Evolutionary conservation across 2,797 vertebrate species (phyloP).

Genomic region (Syndactyla subalaris): DNA sequence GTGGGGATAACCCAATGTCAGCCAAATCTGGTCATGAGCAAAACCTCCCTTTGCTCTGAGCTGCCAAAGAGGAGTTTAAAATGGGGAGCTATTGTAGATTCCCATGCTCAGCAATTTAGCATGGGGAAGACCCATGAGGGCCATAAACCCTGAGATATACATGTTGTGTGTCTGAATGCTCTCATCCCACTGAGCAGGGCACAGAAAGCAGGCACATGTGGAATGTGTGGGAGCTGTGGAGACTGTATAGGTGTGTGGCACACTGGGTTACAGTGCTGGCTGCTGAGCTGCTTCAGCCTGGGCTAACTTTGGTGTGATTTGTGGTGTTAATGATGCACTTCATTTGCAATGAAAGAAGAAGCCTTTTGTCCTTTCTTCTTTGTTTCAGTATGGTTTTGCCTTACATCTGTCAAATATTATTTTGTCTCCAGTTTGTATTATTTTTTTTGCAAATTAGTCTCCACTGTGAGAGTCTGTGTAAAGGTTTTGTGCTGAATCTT

Average conservation of each 20-base stretch:
- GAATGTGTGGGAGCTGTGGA: neutral
- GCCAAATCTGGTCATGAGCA: neutral
- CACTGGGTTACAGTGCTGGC: neutral
- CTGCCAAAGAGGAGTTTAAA: neutral
- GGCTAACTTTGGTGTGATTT: neutral
- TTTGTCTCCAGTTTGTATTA: constrained; percentile 31
- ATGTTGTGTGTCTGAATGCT: neutral
- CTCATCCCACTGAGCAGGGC: neutral
- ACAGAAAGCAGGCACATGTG: neutral
- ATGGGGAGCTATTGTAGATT: neutral
- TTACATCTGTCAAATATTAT: neutral
- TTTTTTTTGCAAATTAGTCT: constrained; percentile 49
- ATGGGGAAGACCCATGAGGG: rapidly evolving
- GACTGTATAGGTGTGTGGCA: neutral
- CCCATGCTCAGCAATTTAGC: neutral
- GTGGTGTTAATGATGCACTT: neutral
- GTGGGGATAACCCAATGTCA: rapidly evolving
- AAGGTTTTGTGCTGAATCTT: constrained; percentile 2
- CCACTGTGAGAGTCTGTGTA: neutral
- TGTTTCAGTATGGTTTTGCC: neutral
- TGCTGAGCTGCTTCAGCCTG: neutral
- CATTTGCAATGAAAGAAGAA: neutral
- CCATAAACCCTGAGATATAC: rapidly evolving
- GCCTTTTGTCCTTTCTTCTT: neutral
- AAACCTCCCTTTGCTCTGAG: neutral